phyloP scores from a whole-genome alignment of 30 jellyfish, hydroid and myxozoan genomes.

The Catostylus mosaicus region DNA sequence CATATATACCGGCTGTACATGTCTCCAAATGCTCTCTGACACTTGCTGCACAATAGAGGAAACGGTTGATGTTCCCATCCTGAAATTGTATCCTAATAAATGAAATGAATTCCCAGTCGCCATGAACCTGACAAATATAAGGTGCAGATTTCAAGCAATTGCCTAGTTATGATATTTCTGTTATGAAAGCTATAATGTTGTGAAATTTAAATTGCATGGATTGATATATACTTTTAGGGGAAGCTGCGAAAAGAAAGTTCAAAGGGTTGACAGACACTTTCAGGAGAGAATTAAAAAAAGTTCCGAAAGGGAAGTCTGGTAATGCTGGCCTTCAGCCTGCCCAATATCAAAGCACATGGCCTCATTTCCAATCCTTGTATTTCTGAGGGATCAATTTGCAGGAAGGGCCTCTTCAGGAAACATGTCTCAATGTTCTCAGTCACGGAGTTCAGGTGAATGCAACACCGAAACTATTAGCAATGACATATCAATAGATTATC shows the following conservation, averaged over 20 bases:
- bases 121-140: slow-evolving; percentile 22
- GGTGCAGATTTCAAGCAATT: not conserved
- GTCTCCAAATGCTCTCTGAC: slow-evolving; percentile 16
- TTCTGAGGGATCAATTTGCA: slow-evolving; percentile 8
- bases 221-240: slow-evolving; percentile 2
- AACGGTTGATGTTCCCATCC: slow-evolving; percentile 36
- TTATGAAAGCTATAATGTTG: slow-evolving; percentile 3
- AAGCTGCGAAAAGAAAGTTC: slow-evolving; percentile 24
- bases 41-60: slow-evolving; percentile 28
- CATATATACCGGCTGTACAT: slow-evolving; percentile 18
- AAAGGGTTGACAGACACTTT: slow-evolving; percentile 29
- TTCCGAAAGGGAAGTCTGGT: slow-evolving; percentile 17
- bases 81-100: slow-evolving; percentile 10
- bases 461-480: slow-evolving; percentile 5
- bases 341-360: slow-evolving; percentile 26
- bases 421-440: slow-evolving; percentile 15
- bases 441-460: not conserved
- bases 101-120: slow-evolving; percentile 27
- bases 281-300: slow-evolving; percentile 22
- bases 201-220: not conserved
- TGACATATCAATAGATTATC: not conserved
- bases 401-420: slow-evolving; percentile 38
- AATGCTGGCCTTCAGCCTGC: slow-evolving; percentile 25
- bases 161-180: not conserved
- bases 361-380: slow-evolving; percentile 12